Conservation (phyloP, 2,113 vertebrate species). For the Tamias sibiricus region DNA sequence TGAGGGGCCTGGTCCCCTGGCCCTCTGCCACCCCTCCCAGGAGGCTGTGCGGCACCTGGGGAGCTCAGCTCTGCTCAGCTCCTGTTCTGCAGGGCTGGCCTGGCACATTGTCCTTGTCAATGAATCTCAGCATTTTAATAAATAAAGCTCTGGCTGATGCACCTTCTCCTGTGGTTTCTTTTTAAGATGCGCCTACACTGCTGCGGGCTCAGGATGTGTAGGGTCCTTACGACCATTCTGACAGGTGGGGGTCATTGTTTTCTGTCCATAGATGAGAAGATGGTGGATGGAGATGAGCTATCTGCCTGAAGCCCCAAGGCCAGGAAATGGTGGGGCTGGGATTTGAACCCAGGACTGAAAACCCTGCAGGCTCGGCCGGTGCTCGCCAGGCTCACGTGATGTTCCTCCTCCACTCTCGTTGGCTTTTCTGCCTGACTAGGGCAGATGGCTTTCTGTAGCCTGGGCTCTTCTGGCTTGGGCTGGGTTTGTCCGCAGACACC, state of each 20-base stretch:
- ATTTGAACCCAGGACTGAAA: not conserved
- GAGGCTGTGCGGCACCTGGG: not conserved
- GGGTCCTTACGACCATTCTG: not conserved
- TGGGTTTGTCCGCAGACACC: not conserved
- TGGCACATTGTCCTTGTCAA: not conserved
- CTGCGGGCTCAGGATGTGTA: not conserved
- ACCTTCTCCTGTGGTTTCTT: not conserved
- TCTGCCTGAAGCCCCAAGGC: not conserved
- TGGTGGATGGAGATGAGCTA: not conserved
- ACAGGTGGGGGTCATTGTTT: not conserved
- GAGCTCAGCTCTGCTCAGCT: not conserved
- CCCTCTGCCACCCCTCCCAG: accelerated
- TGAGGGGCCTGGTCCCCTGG: not conserved
- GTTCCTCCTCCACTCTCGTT: not conserved
- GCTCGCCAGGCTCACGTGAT: not conserved
- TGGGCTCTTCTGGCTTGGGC: not conserved
- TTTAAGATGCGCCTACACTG: accelerated
- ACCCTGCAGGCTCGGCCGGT: too few species aligned
- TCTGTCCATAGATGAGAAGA: not conserved
- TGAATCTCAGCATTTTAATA: not conserved
- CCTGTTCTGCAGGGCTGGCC: not conserved
- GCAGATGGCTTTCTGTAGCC: not conserved
- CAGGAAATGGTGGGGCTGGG: not conserved
- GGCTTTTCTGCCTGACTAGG: too few species aligned
- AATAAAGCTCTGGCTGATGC: not conserved